Percentiles rank a stretch among this genome's conserved stretches.
Conservation (phyloP, 30 jellyfish, hydroid and myxozoan species). For the Catostylus mosaicus region DNA sequence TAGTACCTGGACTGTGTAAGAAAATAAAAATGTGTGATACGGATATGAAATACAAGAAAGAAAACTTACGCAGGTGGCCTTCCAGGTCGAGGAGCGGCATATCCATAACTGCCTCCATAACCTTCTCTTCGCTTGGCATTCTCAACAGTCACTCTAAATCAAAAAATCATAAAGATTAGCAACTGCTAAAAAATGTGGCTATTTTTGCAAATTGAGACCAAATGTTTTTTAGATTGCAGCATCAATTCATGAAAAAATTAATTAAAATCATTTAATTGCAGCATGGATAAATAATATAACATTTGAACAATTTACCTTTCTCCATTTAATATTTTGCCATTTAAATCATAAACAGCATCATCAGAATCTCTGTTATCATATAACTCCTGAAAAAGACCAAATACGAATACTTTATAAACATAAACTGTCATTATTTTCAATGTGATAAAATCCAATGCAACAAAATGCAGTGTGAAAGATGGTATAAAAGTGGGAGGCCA, state of each 20-base stretch:
- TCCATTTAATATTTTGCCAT: slow-evolving; percentile 79
- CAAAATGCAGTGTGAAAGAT: too few species aligned
- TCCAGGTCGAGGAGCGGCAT: slow-evolving; percentile 14
- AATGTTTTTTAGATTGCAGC: not conserved
- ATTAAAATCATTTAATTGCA: too few species aligned
- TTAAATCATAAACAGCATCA: slow-evolving; percentile 84
- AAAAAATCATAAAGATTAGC: not conserved
- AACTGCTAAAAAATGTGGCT: not conserved
- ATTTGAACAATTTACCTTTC: slow-evolving; percentile 78
- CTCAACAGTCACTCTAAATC: slow-evolving; percentile 73
- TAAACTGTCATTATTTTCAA: too few species aligned
- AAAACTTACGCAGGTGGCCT: slow-evolving; percentile 41
- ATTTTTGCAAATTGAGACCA: not conserved
- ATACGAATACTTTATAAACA: not conserved
- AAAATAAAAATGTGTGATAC: too few species aligned
- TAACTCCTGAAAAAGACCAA: slow-evolving; percentile 76
- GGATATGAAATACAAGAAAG: too few species aligned
- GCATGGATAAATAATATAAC: not conserved
- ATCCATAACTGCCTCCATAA: slow-evolving; percentile 76
- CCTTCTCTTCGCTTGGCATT: slow-evolving; percentile 91
- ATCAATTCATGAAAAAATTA: not conserved
- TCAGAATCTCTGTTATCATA: slow-evolving; percentile 83
- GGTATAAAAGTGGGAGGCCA: too few species aligned
- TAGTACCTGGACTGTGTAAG: too few species aligned
- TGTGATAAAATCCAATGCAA: too few species aligned